Evolutionary conservation across 2,797 vertebrate genomes (phyloP).

Genomic region (Sarcoramphus papa): DNA sequence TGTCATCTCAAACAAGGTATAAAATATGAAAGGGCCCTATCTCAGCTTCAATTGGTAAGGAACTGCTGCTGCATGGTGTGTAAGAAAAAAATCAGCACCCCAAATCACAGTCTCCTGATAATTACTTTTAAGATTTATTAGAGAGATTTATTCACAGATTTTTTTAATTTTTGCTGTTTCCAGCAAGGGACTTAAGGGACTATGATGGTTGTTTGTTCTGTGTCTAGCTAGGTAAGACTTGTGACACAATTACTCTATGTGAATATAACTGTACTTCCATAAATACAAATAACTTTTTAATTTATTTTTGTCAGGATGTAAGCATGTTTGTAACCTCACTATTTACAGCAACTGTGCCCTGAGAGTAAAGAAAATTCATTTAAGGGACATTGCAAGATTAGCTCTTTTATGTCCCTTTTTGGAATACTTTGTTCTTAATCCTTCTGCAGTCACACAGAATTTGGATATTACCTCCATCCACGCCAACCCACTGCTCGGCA

Average conservation of each 20-base stretch:
- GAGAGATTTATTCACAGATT: not conserved
- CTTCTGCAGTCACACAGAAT: not conserved
- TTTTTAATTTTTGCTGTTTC: not conserved
- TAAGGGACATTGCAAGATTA: not conserved
- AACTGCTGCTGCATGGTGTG: not conserved
- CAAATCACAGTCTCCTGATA: not conserved
- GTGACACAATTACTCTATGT: not conserved
- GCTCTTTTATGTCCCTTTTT: not conserved
- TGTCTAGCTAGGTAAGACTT: not conserved
- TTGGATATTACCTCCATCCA: not conserved
- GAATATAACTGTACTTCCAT: not conserved
- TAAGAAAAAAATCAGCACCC: not conserved
- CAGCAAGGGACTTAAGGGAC: not conserved
- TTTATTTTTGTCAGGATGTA: not conserved
- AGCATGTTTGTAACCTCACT: not conserved
- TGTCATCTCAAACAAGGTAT: not conserved
- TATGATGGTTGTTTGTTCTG: not conserved
- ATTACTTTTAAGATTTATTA: not conserved
- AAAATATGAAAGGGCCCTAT: not conserved
- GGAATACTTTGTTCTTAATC: not conserved
- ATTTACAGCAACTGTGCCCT: not conserved
- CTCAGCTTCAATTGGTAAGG: not conserved
- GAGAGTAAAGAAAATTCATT: not conserved
- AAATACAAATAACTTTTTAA: not conserved
- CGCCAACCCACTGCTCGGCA: accelerated